These are phyloP conservation scores for Aphaenogaster floridana DNA, from an alignment of 1,140 invertebrate species.

Conservation along the genomic window DNA sequence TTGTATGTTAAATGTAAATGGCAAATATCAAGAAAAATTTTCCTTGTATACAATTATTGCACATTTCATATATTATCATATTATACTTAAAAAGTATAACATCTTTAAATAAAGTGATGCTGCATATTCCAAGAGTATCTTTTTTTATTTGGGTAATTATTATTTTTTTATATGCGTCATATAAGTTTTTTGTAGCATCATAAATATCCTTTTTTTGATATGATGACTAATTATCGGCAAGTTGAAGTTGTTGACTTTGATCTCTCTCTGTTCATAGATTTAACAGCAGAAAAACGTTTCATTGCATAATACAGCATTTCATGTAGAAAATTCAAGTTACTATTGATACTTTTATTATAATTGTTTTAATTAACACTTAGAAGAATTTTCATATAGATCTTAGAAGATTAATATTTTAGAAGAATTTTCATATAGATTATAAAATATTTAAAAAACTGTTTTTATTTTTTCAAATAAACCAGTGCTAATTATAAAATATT, in stretches of 20 bases:
- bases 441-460: background rate
- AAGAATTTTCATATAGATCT: too few species aligned
- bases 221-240: background rate
- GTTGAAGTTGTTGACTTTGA: constrained; percentile 41
- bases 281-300: background rate
- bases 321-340: constrained; percentile 9
- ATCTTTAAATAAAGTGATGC: background rate
- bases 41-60: background rate
- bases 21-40: constrained; percentile 16
- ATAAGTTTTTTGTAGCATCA: background rate
- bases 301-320: background rate
- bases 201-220: background rate
- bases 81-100: background rate
- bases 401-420: background rate
- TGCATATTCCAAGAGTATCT: background rate
- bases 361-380: background rate
- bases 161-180: constrained; percentile 17
- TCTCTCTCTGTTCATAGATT: background rate
- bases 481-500: background rate
- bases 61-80: constrained; percentile 14
- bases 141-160: constrained; percentile 6
- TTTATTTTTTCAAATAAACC: too few species aligned
- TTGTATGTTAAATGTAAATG: background rate
- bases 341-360: background rate
- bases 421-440: background rate